A percentile compares a stretch with the other conserved stretches of the same genome.
phyloP scores from a whole-genome alignment of 1,140 invertebrate species.

The Marisa cornuarietis region DNA sequence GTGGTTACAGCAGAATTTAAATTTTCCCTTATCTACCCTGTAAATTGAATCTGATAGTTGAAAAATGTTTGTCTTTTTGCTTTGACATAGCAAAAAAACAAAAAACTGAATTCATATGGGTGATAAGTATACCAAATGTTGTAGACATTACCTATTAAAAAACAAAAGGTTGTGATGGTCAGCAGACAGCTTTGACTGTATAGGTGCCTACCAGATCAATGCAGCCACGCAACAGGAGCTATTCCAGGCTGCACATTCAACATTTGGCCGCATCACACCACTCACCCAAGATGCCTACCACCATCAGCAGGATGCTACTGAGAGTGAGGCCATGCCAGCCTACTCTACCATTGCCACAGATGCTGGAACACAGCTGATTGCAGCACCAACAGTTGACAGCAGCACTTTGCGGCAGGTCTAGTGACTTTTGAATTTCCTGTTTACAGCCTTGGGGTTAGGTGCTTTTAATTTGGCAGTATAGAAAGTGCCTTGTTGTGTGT shows the following conservation, averaged over 20 bases:
- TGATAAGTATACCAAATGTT: neutral
- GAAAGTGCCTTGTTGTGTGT: too few species aligned
- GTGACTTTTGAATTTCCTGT: neutral
- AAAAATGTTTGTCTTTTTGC: neutral
- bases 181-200: neutral
- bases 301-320: constrained; percentile 39
- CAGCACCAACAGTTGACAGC: constrained; percentile 47
- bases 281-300: constrained; percentile 26
- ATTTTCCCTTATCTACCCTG: too few species aligned
- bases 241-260: constrained; percentile 48
- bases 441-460: neutral
- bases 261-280: constrained; percentile 46
- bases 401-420: constrained; percentile 41
- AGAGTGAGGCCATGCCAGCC: constrained; percentile 44
- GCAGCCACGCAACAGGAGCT: constrained; percentile 14
- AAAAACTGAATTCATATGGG: neutral
- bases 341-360: constrained; percentile 39
- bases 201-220: constrained; percentile 11
- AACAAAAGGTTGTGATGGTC: too few species aligned
- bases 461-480: too few species aligned
- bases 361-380: constrained; percentile 38
- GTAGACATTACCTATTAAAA: too few species aligned
- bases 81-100: too few species aligned
- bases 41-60: neutral
- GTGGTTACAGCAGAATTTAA: too few species aligned